These are phyloP conservation scores for Coleophora deauratella DNA, from an alignment of 2,888 invertebrate species.

Conservation along the genomic window DNA sequence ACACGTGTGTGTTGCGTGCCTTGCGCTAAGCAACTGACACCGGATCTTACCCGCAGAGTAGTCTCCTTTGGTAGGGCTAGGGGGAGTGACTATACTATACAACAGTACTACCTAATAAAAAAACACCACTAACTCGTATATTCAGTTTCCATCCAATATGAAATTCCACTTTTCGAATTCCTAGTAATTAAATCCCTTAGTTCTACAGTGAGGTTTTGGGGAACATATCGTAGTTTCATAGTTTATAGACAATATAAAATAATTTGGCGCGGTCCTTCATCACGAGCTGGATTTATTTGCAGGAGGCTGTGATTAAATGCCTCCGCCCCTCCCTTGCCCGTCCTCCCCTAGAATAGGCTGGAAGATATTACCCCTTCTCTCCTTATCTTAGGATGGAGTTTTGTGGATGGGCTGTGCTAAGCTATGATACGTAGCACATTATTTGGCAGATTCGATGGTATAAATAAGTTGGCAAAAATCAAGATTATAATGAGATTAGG, in stretches of 20 bases:
- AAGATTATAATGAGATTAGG: too few relatives aligned
- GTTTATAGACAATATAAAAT: conserved; percentile 24
- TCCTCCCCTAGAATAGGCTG: conserved; percentile 38
- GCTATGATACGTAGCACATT: too few relatives aligned
- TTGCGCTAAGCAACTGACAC: conserved; percentile 44
- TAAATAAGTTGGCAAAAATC: too few relatives aligned
- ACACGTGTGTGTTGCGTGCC: too few relatives aligned
- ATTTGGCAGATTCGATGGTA: too few relatives aligned
- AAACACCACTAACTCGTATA: too few relatives aligned
- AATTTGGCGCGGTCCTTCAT: conserved; percentile 37
- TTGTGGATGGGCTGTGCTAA: too few relatives aligned
- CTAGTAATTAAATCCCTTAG: neutral
- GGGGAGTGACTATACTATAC: too few relatives aligned
- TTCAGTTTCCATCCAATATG: conserved; percentile 28
- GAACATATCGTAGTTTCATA: neutral
- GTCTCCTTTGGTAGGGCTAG: too few relatives aligned
- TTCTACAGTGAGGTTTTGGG: neutral
- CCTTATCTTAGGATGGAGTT: conserved; percentile 12
- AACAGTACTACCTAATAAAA: too few relatives aligned
- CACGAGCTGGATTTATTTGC: conserved; percentile 35
- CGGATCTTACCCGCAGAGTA: conserved; percentile 26
- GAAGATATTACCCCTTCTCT: conserved; percentile 55
- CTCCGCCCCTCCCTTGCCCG: conserved; percentile 17
- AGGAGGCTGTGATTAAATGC: conserved; percentile 50
- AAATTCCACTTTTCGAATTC: neutral